Evolutionary conservation across 1,140 invertebrate species (phyloP), one percentile per base, ranked within the genome.

Genomic region (Lordiphosa clarofinis): DNA sequence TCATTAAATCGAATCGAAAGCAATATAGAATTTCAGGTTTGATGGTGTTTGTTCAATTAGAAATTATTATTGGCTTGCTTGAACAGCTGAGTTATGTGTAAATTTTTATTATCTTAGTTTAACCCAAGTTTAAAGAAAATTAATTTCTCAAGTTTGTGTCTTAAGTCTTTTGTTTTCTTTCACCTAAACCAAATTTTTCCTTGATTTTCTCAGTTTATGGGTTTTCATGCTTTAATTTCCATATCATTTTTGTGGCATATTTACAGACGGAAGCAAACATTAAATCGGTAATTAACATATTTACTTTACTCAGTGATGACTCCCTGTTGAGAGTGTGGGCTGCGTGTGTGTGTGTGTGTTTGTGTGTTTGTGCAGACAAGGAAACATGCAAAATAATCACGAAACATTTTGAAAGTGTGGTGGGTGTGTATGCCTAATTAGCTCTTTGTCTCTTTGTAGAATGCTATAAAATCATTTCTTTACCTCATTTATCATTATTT

Each of bases 41-140:
- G 7, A 53, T 49, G 50, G 42, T 9, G 38, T 36, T 36, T 58
- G 35, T 42, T 59, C 76, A 82, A 82, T 82, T 82, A 82, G 68
- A 82, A 82, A 82, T 76, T 82, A 76, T 82, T 82, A 82, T 73
- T 58, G 59, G 78, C 73, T 59, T 73, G 62, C 62, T 38, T 69
- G 48, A 48, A 4, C 55, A 71, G 1, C 7, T 31, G 28, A 31
- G 5, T 31, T 31, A 31, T 31, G 7, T 31, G 21, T 46, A 33
- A 46, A 33, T 46, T 31, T 33, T 46, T 31, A 13, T 31, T 19
- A 19, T 15, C 3, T 15, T 3, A 1, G 3, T 15, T 19, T 19
- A 19, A 19, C 19, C 19, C 19, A 15, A 15, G 15, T 15, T 15
- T 3, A 15, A 15, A n/a, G n/a, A n/a, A n/a, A 19, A 19, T 19